Conservation (phyloP, 2,888 invertebrate species). For the Phania funesta region DNA sequence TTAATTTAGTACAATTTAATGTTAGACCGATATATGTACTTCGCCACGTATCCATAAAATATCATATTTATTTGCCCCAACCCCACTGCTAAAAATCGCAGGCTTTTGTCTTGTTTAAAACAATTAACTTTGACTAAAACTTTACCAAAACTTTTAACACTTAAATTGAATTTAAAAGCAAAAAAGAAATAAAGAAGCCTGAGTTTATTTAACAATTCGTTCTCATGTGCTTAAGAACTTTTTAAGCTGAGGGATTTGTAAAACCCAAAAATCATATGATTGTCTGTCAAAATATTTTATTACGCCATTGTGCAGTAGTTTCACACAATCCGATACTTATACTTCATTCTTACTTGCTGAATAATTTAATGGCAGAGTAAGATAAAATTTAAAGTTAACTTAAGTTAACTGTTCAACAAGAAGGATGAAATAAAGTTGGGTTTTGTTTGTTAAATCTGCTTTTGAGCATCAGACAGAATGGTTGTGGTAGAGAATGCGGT, state of each 20-base stretch:
- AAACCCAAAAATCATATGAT: background rate
- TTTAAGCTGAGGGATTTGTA: background rate
- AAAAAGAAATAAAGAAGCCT: no score
- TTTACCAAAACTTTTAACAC: no score
- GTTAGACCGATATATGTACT: no score
- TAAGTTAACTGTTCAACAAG: constrained; percentile 37
- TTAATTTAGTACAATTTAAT: no score
- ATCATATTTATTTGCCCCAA: no score
- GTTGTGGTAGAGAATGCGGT: background rate
- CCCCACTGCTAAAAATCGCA: no score
- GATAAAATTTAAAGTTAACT: constrained; percentile 58
- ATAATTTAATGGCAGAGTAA: constrained; percentile 38
- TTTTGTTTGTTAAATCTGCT: background rate
- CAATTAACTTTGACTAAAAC: no score
- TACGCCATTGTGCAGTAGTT: background rate
- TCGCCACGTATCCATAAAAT: no score
- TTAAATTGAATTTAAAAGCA: no score
- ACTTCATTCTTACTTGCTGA: background rate
- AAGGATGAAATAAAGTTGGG: constrained; percentile 28
- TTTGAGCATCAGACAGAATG: background rate
- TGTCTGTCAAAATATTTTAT: background rate
- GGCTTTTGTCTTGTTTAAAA: no score
- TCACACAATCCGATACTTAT: background rate
- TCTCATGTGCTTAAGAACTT: no score
- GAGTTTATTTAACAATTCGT: no score